Conservation (phyloP, 53 echinoderm and acorn worm species). For the Temnopleurus reevesii region DNA sequence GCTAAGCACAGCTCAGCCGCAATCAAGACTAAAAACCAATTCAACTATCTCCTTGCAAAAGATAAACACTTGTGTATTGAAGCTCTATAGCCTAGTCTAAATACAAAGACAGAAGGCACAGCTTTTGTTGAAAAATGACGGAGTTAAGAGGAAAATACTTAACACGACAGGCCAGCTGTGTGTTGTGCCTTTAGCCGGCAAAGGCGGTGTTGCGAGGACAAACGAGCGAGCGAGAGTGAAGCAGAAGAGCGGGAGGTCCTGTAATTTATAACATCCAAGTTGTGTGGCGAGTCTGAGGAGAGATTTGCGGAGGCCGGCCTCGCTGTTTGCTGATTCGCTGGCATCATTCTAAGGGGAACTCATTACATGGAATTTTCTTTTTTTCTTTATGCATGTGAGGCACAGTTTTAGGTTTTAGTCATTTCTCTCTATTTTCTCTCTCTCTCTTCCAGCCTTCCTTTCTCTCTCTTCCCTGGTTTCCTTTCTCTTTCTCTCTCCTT, state of each 20-base stretch:
- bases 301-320: not conserved
- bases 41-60: conserved; percentile 2
- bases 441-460: not conserved
- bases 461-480: not conserved
- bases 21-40: not conserved
- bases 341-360: not conserved
- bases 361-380: not conserved
- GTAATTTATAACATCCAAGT: not conserved
- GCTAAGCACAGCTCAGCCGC: not conserved
- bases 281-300: not conserved
- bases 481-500: not conserved
- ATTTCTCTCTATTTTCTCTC: not conserved
- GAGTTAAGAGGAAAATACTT: not conserved
- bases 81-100: not conserved
- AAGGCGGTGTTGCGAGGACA: not conserved
- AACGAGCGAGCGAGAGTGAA: not conserved
- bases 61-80: not conserved
- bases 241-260: not conserved
- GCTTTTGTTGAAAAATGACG: not conserved
- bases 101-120: conserved; percentile 4
- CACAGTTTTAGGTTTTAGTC: not conserved
- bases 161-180: conserved; percentile 48
- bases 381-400: not conserved
- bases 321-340: conserved; percentile 21
- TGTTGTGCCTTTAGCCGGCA: conserved; percentile 18